Evolutionary conservation across 1,140 invertebrate genomes (phyloP), one percentile per base, ranked within the genome.

Genomic region (Acromyrmex charruanus): DNA sequence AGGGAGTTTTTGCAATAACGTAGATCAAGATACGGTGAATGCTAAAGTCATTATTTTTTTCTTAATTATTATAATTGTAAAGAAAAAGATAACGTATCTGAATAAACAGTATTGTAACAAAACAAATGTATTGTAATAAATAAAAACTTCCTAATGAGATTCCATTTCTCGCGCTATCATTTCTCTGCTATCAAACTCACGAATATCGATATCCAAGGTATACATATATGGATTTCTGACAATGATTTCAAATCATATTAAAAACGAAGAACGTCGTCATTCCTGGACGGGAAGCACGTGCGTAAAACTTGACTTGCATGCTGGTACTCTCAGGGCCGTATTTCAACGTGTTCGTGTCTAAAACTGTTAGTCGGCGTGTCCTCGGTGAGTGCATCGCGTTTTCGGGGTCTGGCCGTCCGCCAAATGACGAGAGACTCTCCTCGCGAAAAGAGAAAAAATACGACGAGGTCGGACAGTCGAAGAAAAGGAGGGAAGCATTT

Each of bases 301-400:
- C 69, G 69, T 74, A 75, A 75, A 82, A 25, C 79, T 81, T 58
- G 68, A 35, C 68, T 58, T 21, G 59, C 25, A 44, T 39, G 35
- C 44, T 31, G 21, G 12, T 25, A 55, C 69, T 84, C 69, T 61
- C 80, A 84, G 55, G 69, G 58, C 80, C 25, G 80, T 59, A 28
- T 74, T 74, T 82, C 39, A 82, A 44, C 18, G 53, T 44, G 31
- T 9, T 74, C 68, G 89, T 89, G 89, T 92, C 92, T 93, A 92
- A 92, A 93, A 93, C 87, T 90, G 89, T 92, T 91, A n/a, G n/a
- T 44, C 85, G 44, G 28, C 21, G 25, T 90, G 89, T 91, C 91
- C 91, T 93, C 92, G 89, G 85, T 71, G 88, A 92, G 89, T 91
- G 90, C 72, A 63, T 51, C 53, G 66, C 84, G 88, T 93, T 93